A percentile compares a stretch with the other conserved stretches of the same genome.
Evolutionary conservation across 2,888 invertebrate species (phyloP).

Genomic region (Dynastes grantii): DNA sequence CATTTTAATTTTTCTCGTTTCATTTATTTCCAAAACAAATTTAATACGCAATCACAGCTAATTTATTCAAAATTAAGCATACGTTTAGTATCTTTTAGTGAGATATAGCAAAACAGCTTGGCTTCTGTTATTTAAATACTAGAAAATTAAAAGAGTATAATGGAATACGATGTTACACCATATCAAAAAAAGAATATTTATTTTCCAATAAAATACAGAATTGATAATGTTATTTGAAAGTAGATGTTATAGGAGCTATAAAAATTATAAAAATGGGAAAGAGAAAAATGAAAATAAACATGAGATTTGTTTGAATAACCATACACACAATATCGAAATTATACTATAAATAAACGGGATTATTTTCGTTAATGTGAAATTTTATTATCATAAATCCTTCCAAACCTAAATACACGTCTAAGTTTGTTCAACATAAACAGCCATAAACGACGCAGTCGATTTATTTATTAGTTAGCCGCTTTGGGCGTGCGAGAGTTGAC

Average conservation of each 20-base stretch:
- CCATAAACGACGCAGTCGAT: slow-evolving; percentile 1
- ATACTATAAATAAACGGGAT: slow-evolving; percentile 7
- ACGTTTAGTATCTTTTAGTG: too few relatives aligned
- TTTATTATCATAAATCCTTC: slow-evolving; percentile 8
- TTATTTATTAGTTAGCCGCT: background rate
- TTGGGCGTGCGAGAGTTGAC: background rate
- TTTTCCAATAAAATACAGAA: background rate
- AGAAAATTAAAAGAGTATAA: background rate
- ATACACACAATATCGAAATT: background rate
- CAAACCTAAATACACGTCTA: slow-evolving; percentile 4
- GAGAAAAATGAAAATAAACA: slow-evolving; percentile 3
- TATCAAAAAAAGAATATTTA: background rate
- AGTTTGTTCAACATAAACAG: slow-evolving; percentile 5
- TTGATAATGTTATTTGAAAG: background rate
- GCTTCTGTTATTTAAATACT: background rate
- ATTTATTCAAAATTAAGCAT: too few relatives aligned
- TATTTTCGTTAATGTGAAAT: slow-evolving; percentile 12
- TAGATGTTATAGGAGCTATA: background rate
- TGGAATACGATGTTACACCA: background rate
- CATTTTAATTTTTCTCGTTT: too few relatives aligned
- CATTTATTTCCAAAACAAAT: too few relatives aligned
- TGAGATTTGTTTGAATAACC: background rate
- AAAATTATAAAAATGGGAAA: background rate
- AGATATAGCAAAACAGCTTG: too few relatives aligned
- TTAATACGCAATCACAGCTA: too few relatives aligned